Conservation (phyloP, 2,113 vertebrate genomes). For the Sebastes fasciatus region DNA sequence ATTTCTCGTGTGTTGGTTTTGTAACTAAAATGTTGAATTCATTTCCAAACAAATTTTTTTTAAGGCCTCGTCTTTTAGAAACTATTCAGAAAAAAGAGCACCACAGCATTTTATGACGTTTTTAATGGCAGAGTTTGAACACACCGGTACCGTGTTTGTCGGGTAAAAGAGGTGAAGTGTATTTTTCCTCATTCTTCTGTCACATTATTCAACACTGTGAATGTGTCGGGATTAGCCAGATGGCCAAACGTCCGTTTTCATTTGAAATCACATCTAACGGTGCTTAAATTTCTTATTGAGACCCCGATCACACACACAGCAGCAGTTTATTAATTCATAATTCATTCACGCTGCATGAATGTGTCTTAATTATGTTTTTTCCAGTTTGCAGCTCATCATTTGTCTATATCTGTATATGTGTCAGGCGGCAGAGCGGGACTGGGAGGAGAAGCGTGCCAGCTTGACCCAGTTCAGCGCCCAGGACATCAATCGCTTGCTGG, state of each 20-base stretch:
- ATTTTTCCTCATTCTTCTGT: no score
- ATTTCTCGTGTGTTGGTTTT: no score
- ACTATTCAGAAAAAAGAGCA: no score
- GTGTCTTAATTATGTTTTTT: not conserved
- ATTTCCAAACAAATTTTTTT: no score
- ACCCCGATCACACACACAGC: constrained; percentile 2
- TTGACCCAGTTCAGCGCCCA: constrained; percentile 96
- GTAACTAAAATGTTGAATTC: no score
- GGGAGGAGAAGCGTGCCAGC: constrained; percentile 97
- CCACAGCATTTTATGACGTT: not conserved
- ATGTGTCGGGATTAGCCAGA: constrained; percentile 15
- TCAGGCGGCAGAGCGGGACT: constrained; percentile 96
- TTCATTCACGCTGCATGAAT: not conserved
- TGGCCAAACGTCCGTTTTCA: constrained; percentile 33
- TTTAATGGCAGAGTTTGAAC: no score
- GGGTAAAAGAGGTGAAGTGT: no score
- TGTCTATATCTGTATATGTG: constrained; percentile 35
- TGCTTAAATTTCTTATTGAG: constrained; percentile 8
- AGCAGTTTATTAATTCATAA: not conserved
- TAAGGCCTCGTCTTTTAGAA: no score
- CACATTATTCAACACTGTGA: not conserved
- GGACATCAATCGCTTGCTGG: constrained; percentile 97
- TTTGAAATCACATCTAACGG: constrained; percentile 15
- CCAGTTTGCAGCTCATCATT: constrained; percentile 19
- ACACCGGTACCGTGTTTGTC: no score